Conservation (phyloP, 2,888 invertebrate species). For the Pilophorus perplexus region DNA sequence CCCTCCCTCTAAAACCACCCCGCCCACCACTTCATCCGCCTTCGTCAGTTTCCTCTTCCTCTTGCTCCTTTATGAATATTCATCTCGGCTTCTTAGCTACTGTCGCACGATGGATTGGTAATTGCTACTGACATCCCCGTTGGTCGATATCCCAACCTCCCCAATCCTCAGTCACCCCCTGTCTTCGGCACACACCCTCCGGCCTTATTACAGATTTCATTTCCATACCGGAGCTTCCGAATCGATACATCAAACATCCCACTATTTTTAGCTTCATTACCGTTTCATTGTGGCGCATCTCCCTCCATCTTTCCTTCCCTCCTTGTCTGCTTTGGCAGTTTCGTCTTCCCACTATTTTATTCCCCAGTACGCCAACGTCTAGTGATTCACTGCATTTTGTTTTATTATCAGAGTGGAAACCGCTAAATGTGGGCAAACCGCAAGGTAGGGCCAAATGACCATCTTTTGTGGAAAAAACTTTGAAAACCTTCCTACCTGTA, state of each 20-base stretch:
- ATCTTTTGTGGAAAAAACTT: too few species aligned
- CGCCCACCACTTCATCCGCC: conserved; percentile 8
- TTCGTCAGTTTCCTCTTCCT: conserved; percentile 28
- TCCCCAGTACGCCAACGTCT: too few species aligned
- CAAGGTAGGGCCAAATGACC: too few species aligned
- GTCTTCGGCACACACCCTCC: background rate
- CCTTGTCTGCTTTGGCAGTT: too few species aligned
- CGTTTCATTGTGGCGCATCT: conserved; percentile 32
- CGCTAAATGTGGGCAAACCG: too few species aligned
- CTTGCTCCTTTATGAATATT: conserved; percentile 46
- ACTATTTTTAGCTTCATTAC: conserved; percentile 37
- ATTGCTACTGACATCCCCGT: conserved; percentile 46
- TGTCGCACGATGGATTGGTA: conserved; percentile 47
- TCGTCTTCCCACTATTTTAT: too few species aligned
- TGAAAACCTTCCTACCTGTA: too few species aligned
- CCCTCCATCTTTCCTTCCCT: background rate
- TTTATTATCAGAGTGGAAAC: too few species aligned
- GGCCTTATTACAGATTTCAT: conserved; percentile 41
- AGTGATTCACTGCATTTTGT: too few species aligned
- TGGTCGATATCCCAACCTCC: conserved; percentile 42
- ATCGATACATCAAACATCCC: conserved; percentile 41
- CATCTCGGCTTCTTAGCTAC: conserved; percentile 47
- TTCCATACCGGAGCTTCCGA: conserved; percentile 39
- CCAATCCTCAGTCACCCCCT: background rate
- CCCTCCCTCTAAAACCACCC: conserved; percentile 17